These are phyloP conservation scores for Alexandromys fortis DNA, from an alignment of 2,113 vertebrate genomes.

Conservation along the genomic window DNA sequence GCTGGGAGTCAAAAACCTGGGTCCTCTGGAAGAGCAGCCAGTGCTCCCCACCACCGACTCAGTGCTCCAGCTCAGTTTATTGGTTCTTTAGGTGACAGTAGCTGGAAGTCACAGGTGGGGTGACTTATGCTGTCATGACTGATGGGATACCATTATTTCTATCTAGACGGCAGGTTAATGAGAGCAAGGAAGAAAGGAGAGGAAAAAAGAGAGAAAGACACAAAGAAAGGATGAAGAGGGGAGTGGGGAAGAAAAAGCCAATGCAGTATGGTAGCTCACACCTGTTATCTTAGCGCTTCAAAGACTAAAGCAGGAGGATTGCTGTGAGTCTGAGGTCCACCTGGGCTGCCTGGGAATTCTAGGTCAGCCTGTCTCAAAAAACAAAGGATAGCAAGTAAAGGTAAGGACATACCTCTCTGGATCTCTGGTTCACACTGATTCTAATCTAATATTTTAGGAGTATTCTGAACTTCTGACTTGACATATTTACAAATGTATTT, in stretches of 20 bases:
- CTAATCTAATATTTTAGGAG: background rate
- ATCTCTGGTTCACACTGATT: background rate
- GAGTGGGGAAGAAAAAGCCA: too few relatives aligned
- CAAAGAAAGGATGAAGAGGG: background rate
- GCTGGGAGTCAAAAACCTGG: background rate
- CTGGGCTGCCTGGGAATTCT: background rate
- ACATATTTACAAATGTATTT: background rate
- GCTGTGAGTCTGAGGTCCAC: background rate
- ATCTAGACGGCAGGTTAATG: background rate
- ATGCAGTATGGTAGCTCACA: background rate
- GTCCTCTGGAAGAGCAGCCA: background rate
- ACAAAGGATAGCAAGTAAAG: background rate
- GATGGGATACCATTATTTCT: background rate
- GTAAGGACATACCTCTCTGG: background rate
- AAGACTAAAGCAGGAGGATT: background rate
- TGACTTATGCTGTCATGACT: background rate
- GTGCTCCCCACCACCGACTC: background rate
- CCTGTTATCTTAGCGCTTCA: too few relatives aligned
- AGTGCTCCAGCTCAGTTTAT: background rate
- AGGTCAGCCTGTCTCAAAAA: background rate
- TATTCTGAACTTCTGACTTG: background rate
- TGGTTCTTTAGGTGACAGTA: background rate
- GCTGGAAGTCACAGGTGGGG: background rate
- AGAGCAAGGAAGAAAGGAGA: background rate
- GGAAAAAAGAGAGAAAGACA: background rate